phyloP scores from a whole-genome alignment of 2,888 invertebrate genomes.

The Ophion costatus region DNA sequence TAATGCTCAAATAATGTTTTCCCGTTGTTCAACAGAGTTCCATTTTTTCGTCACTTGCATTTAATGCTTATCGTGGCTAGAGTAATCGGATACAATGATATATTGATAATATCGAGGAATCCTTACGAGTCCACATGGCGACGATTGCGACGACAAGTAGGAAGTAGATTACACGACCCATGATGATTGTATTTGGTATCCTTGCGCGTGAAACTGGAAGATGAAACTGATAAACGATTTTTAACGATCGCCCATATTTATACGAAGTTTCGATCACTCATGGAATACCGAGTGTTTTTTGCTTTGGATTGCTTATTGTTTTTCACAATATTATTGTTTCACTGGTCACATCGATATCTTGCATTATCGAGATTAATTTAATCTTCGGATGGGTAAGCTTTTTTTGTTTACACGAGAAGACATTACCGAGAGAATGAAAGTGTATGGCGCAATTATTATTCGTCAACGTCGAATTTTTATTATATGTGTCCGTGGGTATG shows the following conservation, averaged over 20 bases:
- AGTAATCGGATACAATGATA: not conserved
- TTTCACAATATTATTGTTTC: too few relatives aligned
- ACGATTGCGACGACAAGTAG: slow-evolving; percentile 9
- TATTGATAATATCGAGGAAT: not conserved
- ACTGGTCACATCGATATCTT: too few relatives aligned
- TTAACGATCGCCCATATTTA: not conserved
- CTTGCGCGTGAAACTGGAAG: not conserved
- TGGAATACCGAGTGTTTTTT: not conserved
- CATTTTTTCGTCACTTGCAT: not conserved
- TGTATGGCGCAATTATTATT: not conserved
- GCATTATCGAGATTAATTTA: too few relatives aligned
- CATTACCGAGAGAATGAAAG: not conserved
- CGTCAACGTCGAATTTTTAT: not conserved
- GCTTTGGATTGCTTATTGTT: not conserved
- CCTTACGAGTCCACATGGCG: slow-evolving; percentile 15
- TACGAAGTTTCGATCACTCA: not conserved
- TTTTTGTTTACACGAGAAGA: too few relatives aligned
- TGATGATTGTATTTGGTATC: not conserved
- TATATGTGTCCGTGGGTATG: not conserved
- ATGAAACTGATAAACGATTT: not conserved
- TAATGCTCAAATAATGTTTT: not conserved
- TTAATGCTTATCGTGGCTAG: not conserved
- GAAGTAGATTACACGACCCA: slow-evolving; percentile 6
- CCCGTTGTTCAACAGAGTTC: not conserved
- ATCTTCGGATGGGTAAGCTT: too few relatives aligned